Conservation (phyloP, 2,797 vertebrate species). For the Enteromius mattozi region DNA sequence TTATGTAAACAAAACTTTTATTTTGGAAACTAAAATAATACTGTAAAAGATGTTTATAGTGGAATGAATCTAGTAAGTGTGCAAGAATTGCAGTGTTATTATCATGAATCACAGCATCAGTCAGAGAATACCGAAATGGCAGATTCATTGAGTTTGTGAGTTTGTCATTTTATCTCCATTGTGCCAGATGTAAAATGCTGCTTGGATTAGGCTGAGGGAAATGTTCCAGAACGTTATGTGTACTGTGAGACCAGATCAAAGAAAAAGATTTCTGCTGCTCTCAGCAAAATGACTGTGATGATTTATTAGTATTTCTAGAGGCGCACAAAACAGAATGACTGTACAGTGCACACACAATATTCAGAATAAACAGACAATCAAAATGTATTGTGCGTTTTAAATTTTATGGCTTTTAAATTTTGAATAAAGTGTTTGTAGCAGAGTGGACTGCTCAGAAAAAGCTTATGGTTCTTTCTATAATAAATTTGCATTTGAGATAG, state of each 20-base stretch:
- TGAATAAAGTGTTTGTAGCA: background rate
- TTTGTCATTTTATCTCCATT: slow-evolving; percentile 10
- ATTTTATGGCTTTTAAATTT: background rate
- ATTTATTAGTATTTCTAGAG: slow-evolving; percentile 28
- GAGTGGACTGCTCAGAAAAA: background rate
- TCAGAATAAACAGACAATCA: background rate
- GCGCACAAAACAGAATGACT: slow-evolving; percentile 8
- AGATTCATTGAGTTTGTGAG: background rate
- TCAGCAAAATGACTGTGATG: background rate
- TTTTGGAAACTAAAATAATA: background rate
- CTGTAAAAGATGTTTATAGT: background rate
- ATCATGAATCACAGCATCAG: background rate
- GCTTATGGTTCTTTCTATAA: background rate
- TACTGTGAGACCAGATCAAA: slow-evolving; percentile 41
- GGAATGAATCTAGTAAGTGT: background rate
- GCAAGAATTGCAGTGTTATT: background rate
- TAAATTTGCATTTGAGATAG: background rate
- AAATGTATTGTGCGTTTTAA: background rate
- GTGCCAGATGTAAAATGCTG: slow-evolving; percentile 30
- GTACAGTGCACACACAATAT: slow-evolving; percentile 8
- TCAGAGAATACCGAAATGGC: background rate
- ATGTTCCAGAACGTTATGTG: slow-evolving; percentile 20
- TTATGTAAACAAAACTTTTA: no score
- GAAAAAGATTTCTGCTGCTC: slow-evolving; percentile 21
- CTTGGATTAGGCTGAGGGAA: slow-evolving; percentile 19